phyloP scores from a whole-genome alignment of 2,113 vertebrate species.

The Lonchura striata region DNA sequence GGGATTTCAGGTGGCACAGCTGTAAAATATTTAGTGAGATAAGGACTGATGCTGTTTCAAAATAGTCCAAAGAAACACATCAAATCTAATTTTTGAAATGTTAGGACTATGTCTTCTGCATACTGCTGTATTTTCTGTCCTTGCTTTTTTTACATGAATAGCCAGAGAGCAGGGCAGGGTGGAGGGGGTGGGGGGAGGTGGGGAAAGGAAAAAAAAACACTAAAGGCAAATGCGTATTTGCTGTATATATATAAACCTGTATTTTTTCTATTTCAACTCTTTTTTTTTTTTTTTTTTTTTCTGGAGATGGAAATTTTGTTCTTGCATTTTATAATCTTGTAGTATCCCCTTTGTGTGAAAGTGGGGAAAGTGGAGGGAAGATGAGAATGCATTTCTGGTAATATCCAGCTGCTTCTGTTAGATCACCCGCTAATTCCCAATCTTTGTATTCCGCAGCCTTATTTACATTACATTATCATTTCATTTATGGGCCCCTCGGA shows the following conservation, averaged over 20 bases:
- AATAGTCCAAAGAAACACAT: background rate
- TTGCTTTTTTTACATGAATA: background rate
- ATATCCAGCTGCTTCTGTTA: background rate
- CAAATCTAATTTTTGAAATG: background rate
- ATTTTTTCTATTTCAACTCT: background rate
- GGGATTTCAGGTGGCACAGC: conserved; percentile 1
- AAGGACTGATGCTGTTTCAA: background rate
- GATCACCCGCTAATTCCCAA: conserved; percentile 2
- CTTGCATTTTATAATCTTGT: background rate
- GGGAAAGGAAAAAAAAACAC: rapidly evolving
- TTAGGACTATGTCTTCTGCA: background rate
- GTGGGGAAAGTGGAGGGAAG: background rate
- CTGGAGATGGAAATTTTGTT: background rate
- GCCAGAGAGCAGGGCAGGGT: background rate
- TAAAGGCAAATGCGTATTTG: background rate
- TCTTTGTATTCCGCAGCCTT: background rate
- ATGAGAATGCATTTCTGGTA: background rate
- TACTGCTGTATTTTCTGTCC: background rate
- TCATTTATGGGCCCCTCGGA: conserved; percentile 11
- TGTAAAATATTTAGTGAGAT: background rate
- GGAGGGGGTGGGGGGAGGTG: rapidly evolving
- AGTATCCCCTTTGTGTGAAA: background rate
- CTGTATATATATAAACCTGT: background rate
- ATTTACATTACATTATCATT: conserved; percentile 64
- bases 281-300: background rate